Evolutionary conservation across 2,797 vertebrate species (phyloP), one percentile per base, ranked within the genome.

Genomic region (Melanotaenia parkinsoni): DNA sequence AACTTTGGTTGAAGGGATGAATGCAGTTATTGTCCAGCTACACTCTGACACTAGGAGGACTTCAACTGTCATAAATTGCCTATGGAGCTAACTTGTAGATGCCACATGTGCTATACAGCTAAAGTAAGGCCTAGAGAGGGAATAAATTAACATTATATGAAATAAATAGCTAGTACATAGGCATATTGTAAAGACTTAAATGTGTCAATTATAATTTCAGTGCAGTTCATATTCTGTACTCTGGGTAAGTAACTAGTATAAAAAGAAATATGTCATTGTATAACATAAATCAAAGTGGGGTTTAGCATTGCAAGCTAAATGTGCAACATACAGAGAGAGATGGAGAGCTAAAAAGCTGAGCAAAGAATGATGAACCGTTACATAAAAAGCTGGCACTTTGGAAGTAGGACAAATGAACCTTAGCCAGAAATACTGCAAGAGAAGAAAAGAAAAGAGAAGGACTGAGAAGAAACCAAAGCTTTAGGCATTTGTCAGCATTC

Each of bases 21-120:
- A 91, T 89, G 63, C 74, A 28, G 26, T 63, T 76, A 91, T 89
- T 91, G 90, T 93, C 13, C 40, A 40, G 64, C 56, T 72, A 64
- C 68, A 74, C 66, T 24, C 76, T 79, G 51, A 80, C 53, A 76
- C 62, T 63, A 68, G 65, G 60, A 65, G 61, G 76, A 87, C 66
- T 68, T 64, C 12, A 80, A 68, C 70, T 67, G 70, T 58, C 64
- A 72, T n/a, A 84, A 77, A 82, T 62, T 70, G 84, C 75, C 69
- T 38, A 67, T 78, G 75, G 73, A 71, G 58, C 70, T 57, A 57
- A 72, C 30, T 70, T 58, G 18, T 40, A 62, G 35, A 47, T 58
- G 64, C 37, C 10, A 33, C 35, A 61, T 33, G 7, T 8, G 70
- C 26, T 40, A 18, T 20, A 71, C 11, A 64, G 65, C 58, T 26